Base-by-base conservation (phyloP, 2,888 invertebrate genomes). In the Platerodrilus igneus region DNA sequence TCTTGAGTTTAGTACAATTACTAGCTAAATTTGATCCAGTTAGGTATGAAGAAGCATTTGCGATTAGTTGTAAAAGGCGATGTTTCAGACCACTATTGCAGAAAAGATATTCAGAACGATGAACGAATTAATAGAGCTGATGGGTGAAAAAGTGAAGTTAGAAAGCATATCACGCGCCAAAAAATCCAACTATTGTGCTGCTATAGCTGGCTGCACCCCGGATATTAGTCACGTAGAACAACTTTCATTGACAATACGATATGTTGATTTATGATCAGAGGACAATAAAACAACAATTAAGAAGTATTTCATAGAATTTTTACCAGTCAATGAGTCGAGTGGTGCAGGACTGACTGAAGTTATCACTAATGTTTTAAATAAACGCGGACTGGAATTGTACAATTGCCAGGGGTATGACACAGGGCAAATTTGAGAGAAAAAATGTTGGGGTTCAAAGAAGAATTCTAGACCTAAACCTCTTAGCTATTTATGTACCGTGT, bases 391-490 rank as follows among this genome's bases (percentile, higher is more conserved):
- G 15, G 46, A 55, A 41, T 41, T 56, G 36, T 56, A 57, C 52
- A 55, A 57, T 32, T 57, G 59, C 43, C 60, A 61, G 45, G 58
- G 57, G 22, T 61, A 63, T 48, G 60, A 63, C 45, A 63, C n/a
- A n/a, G n/a, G n/a, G n/a, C n/a, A n/a, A n/a, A n/a, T n/a, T n/a
- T n/a, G n/a, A n/a, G n/a, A n/a, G n/a, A 33, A 55, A 57, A 56
- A 55, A 57, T 47, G 48, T 46, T 42, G 59, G 62, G 4, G 56
- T 62, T 33, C 59, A 62, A 55, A 57, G 34, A 35, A 55, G 53
- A 55, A 53, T 61, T 48, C 45, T 55, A 16, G 53, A 62, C 36
- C 11, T 28, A 38, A 45, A 46, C 33, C 37, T 28, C 20, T 35
- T 36, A 46, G 46, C 38, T 35, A 14, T 42, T 40, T 34, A 26